These are phyloP conservation scores for Lochmaea capreae DNA, from an alignment of 2,888 invertebrate species.

Conservation along the genomic window DNA sequence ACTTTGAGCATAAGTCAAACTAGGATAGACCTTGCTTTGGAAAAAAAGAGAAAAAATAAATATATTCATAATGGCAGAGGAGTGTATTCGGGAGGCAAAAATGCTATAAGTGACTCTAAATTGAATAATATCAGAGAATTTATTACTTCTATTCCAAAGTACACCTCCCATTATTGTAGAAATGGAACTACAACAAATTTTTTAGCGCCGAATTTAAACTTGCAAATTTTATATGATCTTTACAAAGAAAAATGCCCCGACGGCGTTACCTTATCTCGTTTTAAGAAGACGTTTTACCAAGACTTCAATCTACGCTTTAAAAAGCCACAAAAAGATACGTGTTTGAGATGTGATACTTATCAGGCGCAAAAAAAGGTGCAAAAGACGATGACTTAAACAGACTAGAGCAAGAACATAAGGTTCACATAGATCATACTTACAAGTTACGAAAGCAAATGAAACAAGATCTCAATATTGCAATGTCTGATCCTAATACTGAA, in stretches of 20 bases:
- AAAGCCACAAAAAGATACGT: slow-evolving; percentile 19
- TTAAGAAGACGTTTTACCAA: not conserved
- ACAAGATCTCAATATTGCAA: slow-evolving; percentile 8
- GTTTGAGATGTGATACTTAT: too few species aligned
- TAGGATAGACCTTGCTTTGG: too few species aligned
- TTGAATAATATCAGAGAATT: too few species aligned
- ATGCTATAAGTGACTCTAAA: too few species aligned
- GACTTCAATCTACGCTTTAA: slow-evolving; percentile 23
- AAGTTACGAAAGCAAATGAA: slow-evolving; percentile 16
- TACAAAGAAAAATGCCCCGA: slow-evolving; percentile 1
- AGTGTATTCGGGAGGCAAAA: too few species aligned
- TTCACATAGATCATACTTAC: slow-evolving; percentile 13
- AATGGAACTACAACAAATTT: slow-evolving; percentile 9
- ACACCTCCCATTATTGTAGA: slow-evolving; percentile 10
- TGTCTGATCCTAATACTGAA: not conserved
- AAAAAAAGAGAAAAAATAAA: too few species aligned
- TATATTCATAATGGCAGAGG: too few species aligned
- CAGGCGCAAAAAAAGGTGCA: too few species aligned
- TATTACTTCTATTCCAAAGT: too few species aligned
- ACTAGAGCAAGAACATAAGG: not conserved
- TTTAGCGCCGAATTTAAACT: slow-evolving; percentile 10
- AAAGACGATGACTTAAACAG: too few species aligned
- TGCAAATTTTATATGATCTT: slow-evolving; percentile 3
- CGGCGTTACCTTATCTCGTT: slow-evolving; percentile 3
- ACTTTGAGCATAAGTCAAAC: not conserved